Evolutionary conservation across 2,113 vertebrate species (phyloP).

Genomic region (Myocastor coypus): DNA sequence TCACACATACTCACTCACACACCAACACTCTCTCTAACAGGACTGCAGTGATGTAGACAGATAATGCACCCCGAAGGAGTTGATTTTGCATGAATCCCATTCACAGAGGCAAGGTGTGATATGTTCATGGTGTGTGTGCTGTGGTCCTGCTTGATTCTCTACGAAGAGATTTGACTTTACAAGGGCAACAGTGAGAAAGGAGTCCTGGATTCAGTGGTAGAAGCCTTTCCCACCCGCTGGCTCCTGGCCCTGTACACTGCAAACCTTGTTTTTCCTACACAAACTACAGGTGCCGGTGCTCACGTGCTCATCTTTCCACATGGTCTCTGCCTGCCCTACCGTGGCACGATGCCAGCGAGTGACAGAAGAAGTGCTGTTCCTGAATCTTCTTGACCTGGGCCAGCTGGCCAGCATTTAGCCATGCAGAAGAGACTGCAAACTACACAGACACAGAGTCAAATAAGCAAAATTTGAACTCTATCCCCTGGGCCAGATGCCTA

Average conservation of each 20-base stretch:
- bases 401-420: background rate
- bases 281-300: too few species aligned
- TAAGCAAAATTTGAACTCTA: background rate
- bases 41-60: background rate
- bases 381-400: background rate
- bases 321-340: background rate
- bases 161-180: background rate
- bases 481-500: background rate
- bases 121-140: background rate
- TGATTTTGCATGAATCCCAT: background rate
- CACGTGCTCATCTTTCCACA: background rate
- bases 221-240: background rate
- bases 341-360: fast-evolving
- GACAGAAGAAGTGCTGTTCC: background rate
- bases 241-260: background rate
- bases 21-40: background rate
- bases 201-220: background rate
- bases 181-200: background rate
- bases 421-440: background rate
- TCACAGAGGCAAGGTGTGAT: background rate
- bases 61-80: background rate
- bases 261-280: background rate
- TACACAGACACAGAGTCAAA: background rate
- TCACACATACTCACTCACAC: background rate
- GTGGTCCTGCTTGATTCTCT: background rate